Evolutionary conservation across 2,888 invertebrate species (phyloP).

Genomic region (Amphipyra tragopoginis): DNA sequence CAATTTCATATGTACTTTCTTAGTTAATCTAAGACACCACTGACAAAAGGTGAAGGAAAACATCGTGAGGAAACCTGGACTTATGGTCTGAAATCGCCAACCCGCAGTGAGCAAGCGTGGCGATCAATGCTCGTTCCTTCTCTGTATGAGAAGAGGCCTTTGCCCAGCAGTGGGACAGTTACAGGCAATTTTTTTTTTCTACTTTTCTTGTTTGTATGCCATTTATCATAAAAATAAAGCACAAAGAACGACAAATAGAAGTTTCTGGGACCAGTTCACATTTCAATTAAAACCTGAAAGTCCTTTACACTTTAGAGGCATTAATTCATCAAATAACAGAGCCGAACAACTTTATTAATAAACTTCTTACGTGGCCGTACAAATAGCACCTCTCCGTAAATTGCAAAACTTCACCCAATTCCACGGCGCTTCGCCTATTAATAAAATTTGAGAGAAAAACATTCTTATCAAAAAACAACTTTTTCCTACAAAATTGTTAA

Average conservation of each 20-base stretch:
- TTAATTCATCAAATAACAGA: conserved; percentile 25
- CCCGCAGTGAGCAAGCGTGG: no score
- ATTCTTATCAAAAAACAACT: conserved; percentile 34
- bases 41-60: no score
- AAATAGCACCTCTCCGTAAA: conserved; percentile 39
- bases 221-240: no score
- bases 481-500: conserved; percentile 15
- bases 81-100: no score
- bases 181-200: no score
- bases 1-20: no score
- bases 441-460: conserved; percentile 22
- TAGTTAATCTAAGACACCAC: no score
- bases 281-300: conserved; percentile 26
- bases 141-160: no score
- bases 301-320: conserved; percentile 10
- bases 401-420: conserved; percentile 50
- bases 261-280: conserved; percentile 4
- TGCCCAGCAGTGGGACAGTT: no score
- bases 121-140: no score
- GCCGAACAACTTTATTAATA: conserved; percentile 20
- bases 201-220: no score
- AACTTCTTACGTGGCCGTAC: conserved; percentile 36
- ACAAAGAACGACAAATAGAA: neutral
- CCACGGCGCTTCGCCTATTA: conserved; percentile 9
- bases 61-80: no score